Conservation (phyloP, 2,113 vertebrate genomes). For the Carassius auratus region DNA sequence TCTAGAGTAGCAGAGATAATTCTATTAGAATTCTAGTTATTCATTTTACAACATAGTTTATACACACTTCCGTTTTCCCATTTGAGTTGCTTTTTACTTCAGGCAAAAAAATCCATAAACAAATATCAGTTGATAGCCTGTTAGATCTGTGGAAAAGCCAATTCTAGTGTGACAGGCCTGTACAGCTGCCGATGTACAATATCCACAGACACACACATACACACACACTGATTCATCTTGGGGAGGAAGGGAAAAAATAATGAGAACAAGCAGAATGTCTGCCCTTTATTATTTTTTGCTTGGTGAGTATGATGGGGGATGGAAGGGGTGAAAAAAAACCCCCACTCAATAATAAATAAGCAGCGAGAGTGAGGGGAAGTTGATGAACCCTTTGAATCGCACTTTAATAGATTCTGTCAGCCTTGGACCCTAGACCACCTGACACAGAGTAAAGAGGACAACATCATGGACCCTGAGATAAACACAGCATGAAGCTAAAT, state of each 20-base stretch:
- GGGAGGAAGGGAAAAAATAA: constrained; percentile 12
- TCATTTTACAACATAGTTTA: constrained; percentile 10
- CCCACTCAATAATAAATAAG: constrained; percentile 9
- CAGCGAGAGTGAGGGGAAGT: background rate
- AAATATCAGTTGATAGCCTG: constrained; percentile 4
- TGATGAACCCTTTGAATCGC: constrained; percentile 19
- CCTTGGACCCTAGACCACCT: background rate
- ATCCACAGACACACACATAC: constrained; percentile 1
- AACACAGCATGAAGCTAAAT: background rate
- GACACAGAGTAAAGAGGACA: background rate
- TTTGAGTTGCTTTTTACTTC: constrained; percentile 11
- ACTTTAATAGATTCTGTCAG: constrained; percentile 35
- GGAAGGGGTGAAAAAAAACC: background rate
- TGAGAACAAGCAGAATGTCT: constrained; percentile 20
- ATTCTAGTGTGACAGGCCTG: constrained; percentile 33
- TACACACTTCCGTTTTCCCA: background rate
- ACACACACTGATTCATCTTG: background rate
- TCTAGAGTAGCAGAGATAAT: background rate
- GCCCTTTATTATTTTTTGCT: constrained; percentile 3
- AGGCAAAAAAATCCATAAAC: constrained; percentile 25
- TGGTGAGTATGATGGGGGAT: background rate
- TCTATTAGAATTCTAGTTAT: background rate
- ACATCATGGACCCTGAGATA: background rate
- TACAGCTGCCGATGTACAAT: constrained; percentile 27
- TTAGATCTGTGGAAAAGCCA: constrained; percentile 36